These are phyloP conservation scores for Solea solea DNA, from an alignment of 2,113 vertebrate species.

Conservation along the genomic window DNA sequence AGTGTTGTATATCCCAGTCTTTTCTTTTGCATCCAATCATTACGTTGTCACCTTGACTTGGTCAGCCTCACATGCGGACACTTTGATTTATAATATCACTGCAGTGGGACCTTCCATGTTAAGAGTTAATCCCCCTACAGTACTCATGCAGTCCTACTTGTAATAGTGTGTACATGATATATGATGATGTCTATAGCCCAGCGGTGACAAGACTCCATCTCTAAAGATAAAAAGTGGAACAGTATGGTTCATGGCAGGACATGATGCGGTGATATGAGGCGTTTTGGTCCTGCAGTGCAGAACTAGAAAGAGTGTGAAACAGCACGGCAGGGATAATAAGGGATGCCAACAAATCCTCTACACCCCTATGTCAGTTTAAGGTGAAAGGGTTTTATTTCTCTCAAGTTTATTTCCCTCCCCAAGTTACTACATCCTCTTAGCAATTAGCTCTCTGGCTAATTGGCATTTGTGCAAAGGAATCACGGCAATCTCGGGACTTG, in stretches of 20 bases:
- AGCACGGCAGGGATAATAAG: no score
- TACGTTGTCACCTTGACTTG: conserved; percentile 10
- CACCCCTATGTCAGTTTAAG: background rate
- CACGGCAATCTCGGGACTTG: conserved; percentile 61
- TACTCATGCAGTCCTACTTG: conserved; percentile 13
- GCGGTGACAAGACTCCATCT: conserved; percentile 8
- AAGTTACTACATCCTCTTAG: conserved; percentile 26
- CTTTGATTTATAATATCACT: conserved; percentile 21
- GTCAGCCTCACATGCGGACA: conserved; percentile 20
- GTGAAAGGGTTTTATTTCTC: background rate
- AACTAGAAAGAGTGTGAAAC: no score
- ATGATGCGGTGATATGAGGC: no score
- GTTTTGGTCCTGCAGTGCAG: no score
- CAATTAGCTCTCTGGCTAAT: conserved; percentile 69
- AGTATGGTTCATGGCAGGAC: background rate
- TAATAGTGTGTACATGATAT: conserved; percentile 26
- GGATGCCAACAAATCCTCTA: no score
- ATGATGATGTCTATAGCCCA: conserved; percentile 1
- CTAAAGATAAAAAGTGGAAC: conserved; percentile 8
- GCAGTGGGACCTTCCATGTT: no score
- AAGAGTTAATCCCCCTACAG: background rate
- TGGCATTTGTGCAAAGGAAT: conserved; percentile 58
- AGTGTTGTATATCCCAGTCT: conserved; percentile 35
- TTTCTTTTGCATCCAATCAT: conserved; percentile 34
- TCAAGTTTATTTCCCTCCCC: conserved; percentile 20